Conservation (phyloP, 1,140 invertebrate genomes). For the Gonioctena quinquepunctata region DNA sequence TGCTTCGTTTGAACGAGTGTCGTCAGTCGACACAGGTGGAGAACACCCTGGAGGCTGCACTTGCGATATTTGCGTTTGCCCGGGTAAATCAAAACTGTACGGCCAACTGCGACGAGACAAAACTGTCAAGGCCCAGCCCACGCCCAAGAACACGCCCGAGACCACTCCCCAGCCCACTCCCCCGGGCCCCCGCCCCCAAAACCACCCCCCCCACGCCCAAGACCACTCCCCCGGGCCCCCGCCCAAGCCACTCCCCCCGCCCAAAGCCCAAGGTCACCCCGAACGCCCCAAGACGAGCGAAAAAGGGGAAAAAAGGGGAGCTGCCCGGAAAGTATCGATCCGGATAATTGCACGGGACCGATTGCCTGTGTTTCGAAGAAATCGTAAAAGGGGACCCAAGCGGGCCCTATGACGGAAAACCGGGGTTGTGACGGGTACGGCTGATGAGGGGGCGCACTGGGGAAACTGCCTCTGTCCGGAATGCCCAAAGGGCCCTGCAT, state of each 20-base stretch:
- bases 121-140: not conserved
- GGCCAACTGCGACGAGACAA: not conserved
- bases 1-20: no score
- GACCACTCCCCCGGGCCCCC: not conserved
- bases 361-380: slow-evolving; percentile 25
- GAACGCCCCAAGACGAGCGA: no score
- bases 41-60: not conserved
- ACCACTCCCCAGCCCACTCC: no score
- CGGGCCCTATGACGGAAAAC: not conserved
- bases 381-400: slow-evolving; percentile 9
- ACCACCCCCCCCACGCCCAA: no score
- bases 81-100: not conserved
- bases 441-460: no score
- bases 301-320: no score
- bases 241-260: slow-evolving; percentile 14
- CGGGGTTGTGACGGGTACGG: no score
- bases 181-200: not conserved
- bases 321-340: no score
- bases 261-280: no score
- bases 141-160: not conserved
- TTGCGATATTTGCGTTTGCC: slow-evolving; percentile 6
- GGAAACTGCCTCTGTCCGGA: not conserved
- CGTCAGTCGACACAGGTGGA: not conserved
- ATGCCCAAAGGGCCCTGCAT: not conserved
- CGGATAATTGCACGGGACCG: slow-evolving; percentile 24